These are phyloP conservation scores for Drosophila colorata DNA, from an alignment of 2,888 invertebrate species.

Conservation along the genomic window DNA sequence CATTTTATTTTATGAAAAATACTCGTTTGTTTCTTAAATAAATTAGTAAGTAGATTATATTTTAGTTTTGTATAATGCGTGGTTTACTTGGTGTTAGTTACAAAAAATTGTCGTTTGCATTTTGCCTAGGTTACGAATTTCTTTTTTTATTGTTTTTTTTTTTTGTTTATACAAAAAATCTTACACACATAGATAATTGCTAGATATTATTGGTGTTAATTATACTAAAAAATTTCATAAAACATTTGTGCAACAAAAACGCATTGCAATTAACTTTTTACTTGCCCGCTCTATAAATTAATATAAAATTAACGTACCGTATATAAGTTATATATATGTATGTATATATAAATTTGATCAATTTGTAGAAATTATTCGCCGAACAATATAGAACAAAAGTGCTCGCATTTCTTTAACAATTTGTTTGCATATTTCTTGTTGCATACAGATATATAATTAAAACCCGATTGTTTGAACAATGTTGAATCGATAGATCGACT, in stretches of 20 bases:
- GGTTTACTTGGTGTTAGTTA: conserved; percentile 81
- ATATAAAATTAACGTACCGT: conserved; percentile 69
- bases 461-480: conserved; percentile 76
- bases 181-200: conserved; percentile 61
- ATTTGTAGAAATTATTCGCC: conserved; percentile 69
- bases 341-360: conserved; percentile 68
- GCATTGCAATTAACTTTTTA: conserved; percentile 67
- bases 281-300: conserved; percentile 62
- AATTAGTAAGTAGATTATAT: conserved; percentile 68
- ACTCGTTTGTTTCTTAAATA: conserved; percentile 70
- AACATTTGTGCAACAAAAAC: conserved; percentile 82
- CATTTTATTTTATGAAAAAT: conserved; percentile 78
- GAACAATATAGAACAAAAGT: conserved; percentile 60
- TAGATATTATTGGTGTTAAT: conserved; percentile 73
- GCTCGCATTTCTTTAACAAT: conserved; percentile 52
- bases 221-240: conserved; percentile 71
- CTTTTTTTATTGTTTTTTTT: conserved; percentile 37
- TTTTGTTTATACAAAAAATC: conserved; percentile 64
- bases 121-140: conserved; percentile 44
- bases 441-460: conserved; percentile 50
- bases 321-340: conserved; percentile 50
- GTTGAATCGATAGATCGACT: conserved; percentile 30
- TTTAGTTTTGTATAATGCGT: conserved; percentile 56
- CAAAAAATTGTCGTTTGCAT: conserved; percentile 61
- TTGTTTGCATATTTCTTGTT: conserved; percentile 41